Base-by-base conservation (phyloP, 2,113 vertebrate genomes). In the Chloropsis cyanopogon region DNA sequence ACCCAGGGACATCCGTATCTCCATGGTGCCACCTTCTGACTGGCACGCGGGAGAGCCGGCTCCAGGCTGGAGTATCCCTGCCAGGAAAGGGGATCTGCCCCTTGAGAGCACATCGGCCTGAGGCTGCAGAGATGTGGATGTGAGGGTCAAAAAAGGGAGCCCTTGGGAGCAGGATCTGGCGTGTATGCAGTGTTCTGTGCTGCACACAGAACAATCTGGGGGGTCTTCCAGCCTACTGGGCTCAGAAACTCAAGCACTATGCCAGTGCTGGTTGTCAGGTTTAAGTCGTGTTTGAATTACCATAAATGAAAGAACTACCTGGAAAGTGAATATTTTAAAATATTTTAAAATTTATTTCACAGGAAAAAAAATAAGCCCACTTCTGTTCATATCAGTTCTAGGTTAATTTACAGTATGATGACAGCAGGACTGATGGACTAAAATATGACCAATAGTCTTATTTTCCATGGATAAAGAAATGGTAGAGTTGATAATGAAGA, bases 1-100 rank as follows among this genome's bases (percentile, higher is more conserved):
- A 7, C 63, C 44, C 24, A 52, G 64, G 71, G 60, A 68, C 57
- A 44, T 54, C 4, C 10, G 4, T 4, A 82, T 90, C 85, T 37
- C 88, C 92, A 37, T 14, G 94, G 71, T 90, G 93, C 93, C 94
- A 95, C 85, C 93, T 96, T 92, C 93, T 2, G 76, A 73, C 90
- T 18, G 86, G 63, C 90, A 37, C 4, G 4, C 35, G 37, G 3
- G 17, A 31, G 64, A 39, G 72, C 33, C 33, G 14, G 49, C 39
- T 63, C 52, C 8, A 4, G 57, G 47, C 47, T 35, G 39, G 29
- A 49, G 22, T 0, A 20, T 6, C 5, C 4, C 46, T 24, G 64
- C n/a, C 2, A 14, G 65, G 65, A 9, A 26, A 64, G 21, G 8
- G 41, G 23, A 80, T 2, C 11, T 44, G 37, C 24, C 54, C 56